A percentile compares a stretch with the other conserved stretches of the same genome.
These are phyloP conservation scores for Aurelia aurita DNA, from an alignment of 30 jellyfish, hydroid and myxozoan species.

Conservation along the genomic window DNA sequence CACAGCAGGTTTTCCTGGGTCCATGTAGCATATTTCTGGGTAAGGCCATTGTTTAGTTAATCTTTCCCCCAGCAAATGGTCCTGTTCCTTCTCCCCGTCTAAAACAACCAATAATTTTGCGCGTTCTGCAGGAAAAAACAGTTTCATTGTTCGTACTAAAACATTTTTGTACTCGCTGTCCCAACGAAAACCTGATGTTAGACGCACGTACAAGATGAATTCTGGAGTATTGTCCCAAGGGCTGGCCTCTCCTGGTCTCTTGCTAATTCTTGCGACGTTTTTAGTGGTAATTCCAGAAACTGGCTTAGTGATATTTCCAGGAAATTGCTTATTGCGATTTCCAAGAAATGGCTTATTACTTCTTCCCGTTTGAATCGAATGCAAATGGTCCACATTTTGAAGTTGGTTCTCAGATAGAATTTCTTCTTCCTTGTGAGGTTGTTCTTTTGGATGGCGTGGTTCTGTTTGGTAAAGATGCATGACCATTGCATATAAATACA, in stretches of 20 bases:
- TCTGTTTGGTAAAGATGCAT: no score
- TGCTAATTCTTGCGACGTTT: no score
- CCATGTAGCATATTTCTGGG: conserved; percentile 43
- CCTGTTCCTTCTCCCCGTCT: conserved; percentile 18
- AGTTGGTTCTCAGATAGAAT: no score
- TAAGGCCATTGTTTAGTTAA: conserved; percentile 32
- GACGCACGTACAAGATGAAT: conserved; percentile 14
- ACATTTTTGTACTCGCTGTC: conserved; percentile 18
- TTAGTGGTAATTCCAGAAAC: no score
- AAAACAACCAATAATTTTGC: conserved; percentile 35
- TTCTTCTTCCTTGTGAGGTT: no score
- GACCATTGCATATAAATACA: no score
- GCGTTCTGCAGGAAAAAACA: conserved; percentile 27
- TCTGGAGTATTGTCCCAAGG: conserved; percentile 19
- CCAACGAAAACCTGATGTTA: conserved; percentile 15
- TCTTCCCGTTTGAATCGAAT: no score
- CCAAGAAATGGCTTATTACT: no score
- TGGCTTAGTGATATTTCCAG: no score
- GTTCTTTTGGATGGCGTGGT: no score
- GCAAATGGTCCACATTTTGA: no score
- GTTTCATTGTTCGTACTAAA: conserved; percentile 10
- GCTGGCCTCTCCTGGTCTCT: background rate
- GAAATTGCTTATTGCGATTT: no score
- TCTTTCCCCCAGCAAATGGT: conserved; percentile 24
- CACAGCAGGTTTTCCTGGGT: conserved; percentile 12